phyloP scores from a whole-genome alignment of 1,140 invertebrate genomes.

The Carposina sasakii region DNA sequence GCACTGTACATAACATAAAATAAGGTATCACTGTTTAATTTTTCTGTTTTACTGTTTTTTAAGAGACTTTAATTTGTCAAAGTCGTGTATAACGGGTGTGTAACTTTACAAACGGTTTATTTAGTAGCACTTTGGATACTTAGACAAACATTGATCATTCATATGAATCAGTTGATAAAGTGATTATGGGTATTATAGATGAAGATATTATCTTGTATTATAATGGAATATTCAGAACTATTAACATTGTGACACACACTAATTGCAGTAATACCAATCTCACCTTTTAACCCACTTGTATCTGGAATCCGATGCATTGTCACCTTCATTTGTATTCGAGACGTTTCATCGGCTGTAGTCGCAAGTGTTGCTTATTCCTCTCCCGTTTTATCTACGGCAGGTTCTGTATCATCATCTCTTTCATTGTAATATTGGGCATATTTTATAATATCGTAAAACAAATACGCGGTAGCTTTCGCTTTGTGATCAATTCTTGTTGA shows the following conservation, averaged over 20 bases:
- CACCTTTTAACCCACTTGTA: conserved; percentile 67
- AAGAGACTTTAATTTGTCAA: no score
- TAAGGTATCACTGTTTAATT: no score
- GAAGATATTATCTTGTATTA: conserved; percentile 22
- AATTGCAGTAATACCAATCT: conserved; percentile 57
- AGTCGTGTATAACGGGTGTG: no score
- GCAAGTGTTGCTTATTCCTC: conserved; percentile 50
- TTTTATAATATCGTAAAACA: conserved; percentile 42
- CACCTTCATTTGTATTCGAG: conserved; percentile 60
- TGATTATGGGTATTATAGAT: no score
- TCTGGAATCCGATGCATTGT: conserved; percentile 59
- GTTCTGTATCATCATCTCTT: conserved; percentile 29
- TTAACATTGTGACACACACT: conserved; percentile 48
- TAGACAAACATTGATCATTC: no score
- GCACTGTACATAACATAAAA: no score
- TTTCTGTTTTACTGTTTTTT: no score
- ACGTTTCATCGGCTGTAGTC: conserved; percentile 52
- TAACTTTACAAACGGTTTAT: no score
- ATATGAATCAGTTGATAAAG: no score
- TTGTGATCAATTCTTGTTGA: conserved; percentile 46
- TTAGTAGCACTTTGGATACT: no score
- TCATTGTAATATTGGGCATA: conserved; percentile 46
- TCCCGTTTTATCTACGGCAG: conserved; percentile 34
- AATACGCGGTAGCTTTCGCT: conserved; percentile 40
- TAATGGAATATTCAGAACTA: conserved; percentile 29